These are phyloP conservation scores for Chloebia gouldiae DNA, from an alignment of 2,113 vertebrate species.

Conservation along the genomic window DNA sequence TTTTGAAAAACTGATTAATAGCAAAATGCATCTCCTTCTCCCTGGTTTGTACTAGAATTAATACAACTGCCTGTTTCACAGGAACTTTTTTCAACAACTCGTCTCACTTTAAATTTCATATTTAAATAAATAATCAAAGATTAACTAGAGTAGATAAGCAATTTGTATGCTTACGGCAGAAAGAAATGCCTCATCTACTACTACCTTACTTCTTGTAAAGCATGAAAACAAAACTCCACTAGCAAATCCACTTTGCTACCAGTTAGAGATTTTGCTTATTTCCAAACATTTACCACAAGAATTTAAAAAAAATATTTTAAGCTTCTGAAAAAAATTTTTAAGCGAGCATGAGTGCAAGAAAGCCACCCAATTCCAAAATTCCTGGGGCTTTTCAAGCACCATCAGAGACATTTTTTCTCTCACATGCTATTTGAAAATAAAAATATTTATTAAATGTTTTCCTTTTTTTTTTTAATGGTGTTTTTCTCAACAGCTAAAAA, in stretches of 20 bases:
- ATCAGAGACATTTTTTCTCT: constrained; percentile 30
- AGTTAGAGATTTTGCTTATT: constrained; percentile 12
- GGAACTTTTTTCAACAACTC: constrained; percentile 47
- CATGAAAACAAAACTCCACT: constrained; percentile 25
- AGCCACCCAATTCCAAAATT: constrained; percentile 52
- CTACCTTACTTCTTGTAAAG: constrained; percentile 35
- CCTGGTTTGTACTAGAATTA: constrained; percentile 7
- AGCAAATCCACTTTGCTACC: not conserved
- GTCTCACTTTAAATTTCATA: constrained; percentile 51
- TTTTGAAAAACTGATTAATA: constrained; percentile 29
- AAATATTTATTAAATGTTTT: constrained; percentile 49
- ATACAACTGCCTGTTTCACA: constrained; percentile 60
- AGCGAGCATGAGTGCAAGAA: constrained; percentile 66
- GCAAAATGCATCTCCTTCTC: constrained; percentile 12
- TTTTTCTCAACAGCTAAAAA: constrained; percentile 55
- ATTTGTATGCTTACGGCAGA: constrained; percentile 1
- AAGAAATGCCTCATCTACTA: constrained; percentile 22
- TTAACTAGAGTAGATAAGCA: not conserved
- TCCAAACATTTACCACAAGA: constrained; percentile 21
- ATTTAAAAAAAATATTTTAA: constrained; percentile 45
- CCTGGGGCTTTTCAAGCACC: constrained; percentile 53
- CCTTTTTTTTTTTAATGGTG: not conserved
- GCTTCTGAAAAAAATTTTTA: constrained; percentile 36
- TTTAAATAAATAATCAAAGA: constrained; percentile 68
- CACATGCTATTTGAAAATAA: constrained; percentile 71